Base-by-base conservation (phyloP, 1,140 invertebrate species). In the Manduca sexta region DNA sequence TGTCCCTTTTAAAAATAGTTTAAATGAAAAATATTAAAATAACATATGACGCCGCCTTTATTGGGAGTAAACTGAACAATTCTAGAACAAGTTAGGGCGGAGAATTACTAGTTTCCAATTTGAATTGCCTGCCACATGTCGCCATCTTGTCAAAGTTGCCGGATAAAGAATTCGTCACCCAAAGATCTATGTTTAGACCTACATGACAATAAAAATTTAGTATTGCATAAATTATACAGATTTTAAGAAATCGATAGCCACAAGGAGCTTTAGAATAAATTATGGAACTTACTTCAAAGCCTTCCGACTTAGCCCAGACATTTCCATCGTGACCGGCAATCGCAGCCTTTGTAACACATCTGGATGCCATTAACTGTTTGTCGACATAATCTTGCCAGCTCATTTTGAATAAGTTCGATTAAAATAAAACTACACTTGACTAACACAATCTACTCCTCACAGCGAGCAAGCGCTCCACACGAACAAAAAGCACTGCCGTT, bases 301-400 rank as follows among this genome's bases (percentile, higher is more conserved):
- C 93, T 56, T 95, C 94, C 33, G 94, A 96, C 90, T 95, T 96
- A 54, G 95, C 95, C 96, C 96, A 98, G 74, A 97, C 90, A 88
- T 94, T 95, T 84, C 96, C 96, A 86, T 98, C 95, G 87, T 95
- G 94, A 86, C 95, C 95, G 78, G 94, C 95, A 84, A 97, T 98
- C 62, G 94, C 95, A 65, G 95, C 95, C 91, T 95, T 95, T 86
- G 92, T 93, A 66, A 96, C 94, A 92, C 94, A 96, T 87, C 92
- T 92, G 75, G 94, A 95, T 74, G 94, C 94, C 88, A 97, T 90
- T 89, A 97, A 92, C 89, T 98, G 95, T 90, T 96, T 97, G 89
- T 97, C 95, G 84, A 98, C 94, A 90, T 98, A 98, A 92, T 96
- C 94, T 93, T 97, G 95, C 96, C 96, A 98, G 92, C 95, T 97